Evolutionary conservation across 2,797 vertebrate genomes (phyloP).

Genomic region (Yasuhikotakia modesta): DNA sequence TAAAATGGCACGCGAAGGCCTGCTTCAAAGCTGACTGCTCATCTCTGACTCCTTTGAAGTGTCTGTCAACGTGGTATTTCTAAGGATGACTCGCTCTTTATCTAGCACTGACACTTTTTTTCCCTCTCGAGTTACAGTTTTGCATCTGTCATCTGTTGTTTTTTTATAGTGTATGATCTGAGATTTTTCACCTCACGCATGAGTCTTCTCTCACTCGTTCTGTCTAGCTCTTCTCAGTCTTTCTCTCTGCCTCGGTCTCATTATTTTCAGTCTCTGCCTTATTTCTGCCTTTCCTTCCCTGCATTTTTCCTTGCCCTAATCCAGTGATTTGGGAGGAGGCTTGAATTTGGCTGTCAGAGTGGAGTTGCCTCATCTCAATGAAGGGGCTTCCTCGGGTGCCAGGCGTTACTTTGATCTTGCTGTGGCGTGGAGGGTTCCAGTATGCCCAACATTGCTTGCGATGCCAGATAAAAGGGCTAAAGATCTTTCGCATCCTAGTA

Average conservation of each 20-base stretch:
- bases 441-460: constrained; percentile 7
- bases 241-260: constrained; percentile 24
- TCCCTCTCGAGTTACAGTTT: constrained; percentile 40
- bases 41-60: constrained; percentile 48
- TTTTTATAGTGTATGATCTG: constrained; percentile 27
- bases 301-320: not conserved
- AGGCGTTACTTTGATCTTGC: constrained; percentile 51
- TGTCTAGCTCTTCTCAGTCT: not conserved
- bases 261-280: constrained; percentile 6
- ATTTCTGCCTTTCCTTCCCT: constrained; percentile 2
- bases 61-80: constrained; percentile 34
- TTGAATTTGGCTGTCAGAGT: constrained; percentile 10
- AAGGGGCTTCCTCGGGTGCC: constrained; percentile 36
- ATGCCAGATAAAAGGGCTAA: constrained; percentile 46
- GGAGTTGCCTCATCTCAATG: constrained; percentile 30
- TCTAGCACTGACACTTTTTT: constrained; percentile 33
- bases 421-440: constrained; percentile 15
- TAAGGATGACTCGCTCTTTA: constrained; percentile 39
- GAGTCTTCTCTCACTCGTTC: constrained; percentile 10
- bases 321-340: constrained; percentile 12
- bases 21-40: constrained; percentile 49
- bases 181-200: not conserved
- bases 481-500: constrained; percentile 8
- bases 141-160: constrained; percentile 46
- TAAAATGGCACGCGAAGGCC: constrained; percentile 19